Evolutionary conservation across 2,113 vertebrate genomes (phyloP), one percentile per base, ranked within the genome.

Genomic region (Henicopernis longicauda): DNA sequence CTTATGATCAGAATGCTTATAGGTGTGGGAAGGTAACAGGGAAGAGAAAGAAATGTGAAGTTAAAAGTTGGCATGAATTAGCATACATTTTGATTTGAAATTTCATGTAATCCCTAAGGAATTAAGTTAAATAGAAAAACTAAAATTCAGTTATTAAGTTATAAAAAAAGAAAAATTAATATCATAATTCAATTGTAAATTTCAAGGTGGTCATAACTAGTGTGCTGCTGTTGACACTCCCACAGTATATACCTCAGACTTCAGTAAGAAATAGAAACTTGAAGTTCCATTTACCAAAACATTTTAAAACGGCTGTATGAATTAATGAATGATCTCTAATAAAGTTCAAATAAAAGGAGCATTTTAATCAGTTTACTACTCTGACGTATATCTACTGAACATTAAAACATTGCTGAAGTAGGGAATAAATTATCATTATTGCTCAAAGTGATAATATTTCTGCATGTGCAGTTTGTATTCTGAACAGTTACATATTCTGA

Each of bases 21-120:
- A 74, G 27, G 25, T 0, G 0, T 66, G 17, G 54, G 36, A 78
- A 81, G 36, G 32, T 79, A 91, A 69, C 1, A 1, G 14, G 5
- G 11, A 82, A 95, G 13, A 82, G 36, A 89, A 92, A 93, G 44
- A 79, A 94, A 79, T 12, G 3, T 54, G 31, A 61, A 90, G 34
- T 52, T 73, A 71, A 83, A 90, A 40, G 44, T 32, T 6, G 4
- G 32, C 25, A 50, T 58, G 57, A 71, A 79, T 94, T 92, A 92
- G 27, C 40, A 71, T 55, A 67, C 3, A 50, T 89, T 81, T 71
- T 84, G 1, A 42, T 81, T 81, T 79, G 36, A 84, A 94, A 65
- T 78, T 67, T 86, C 25, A 20, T 36, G 11, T 25, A 47, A 42
- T 44, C 47, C 47, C 15, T 74, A 55, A 52, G 23, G 63, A 95